Base-by-base conservation (phyloP, 2,888 invertebrate species). In the Netelia virgata region DNA sequence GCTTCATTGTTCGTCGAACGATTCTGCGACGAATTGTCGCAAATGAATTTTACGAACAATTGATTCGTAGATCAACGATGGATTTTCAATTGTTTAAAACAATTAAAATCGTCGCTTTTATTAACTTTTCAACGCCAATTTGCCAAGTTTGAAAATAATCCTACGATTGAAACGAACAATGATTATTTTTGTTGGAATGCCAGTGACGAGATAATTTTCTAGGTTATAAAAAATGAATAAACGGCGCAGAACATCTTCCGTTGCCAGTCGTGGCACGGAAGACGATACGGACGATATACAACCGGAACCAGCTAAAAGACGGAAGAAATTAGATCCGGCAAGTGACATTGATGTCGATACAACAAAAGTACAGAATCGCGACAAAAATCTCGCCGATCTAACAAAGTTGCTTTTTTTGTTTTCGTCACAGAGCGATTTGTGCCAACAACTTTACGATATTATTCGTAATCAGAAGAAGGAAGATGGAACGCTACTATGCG, bases 391-490 rank as follows among this genome's bases (percentile, higher is more conserved):
- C 0, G 1, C 36, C 1, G 55, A 43, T 11, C 8, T 16, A 57
- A 47, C 10, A 63, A 41, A 59, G 28, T 64, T 20, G 73, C 81
- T 68, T 66, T 70, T 41, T 74, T 68, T 14, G 16, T 53, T n/a
- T n/a, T 23, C 28, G 23, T 86, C 94, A 57, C 92, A 97, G 96
- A 95, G 96, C 88, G 98, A 98, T 94, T 94, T 97, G 86, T 97
- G 97, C 90, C 98, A 99, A 93, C 98, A 98, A 91, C 94, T 99
- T 53, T 98, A 98, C 94, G 99, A 99, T 91, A 96, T 97, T 0
- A 96, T 99, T 86, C 95, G 99, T 84, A 97, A 97, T 90, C 96
- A 97, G 88, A 98, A 98, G 93, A 98, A 98, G 90, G 98, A 98
- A 88, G 99, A 99, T 94, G 99, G 99, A 0, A 95, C 96, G 0